phyloP scores from a whole-genome alignment of 1,140 invertebrate species.

The Schlechtendalia chinensis region DNA sequence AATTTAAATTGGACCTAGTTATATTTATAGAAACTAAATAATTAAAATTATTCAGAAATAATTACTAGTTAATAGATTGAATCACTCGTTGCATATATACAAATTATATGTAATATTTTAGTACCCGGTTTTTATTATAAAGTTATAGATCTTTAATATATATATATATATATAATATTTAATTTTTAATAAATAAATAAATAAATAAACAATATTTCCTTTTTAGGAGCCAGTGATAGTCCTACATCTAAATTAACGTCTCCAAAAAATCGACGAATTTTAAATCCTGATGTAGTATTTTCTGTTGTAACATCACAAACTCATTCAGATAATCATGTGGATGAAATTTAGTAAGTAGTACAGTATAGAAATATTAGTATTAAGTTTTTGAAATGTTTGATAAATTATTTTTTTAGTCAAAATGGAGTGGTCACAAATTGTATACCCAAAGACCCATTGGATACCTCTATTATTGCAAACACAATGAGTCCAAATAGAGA shows the following conservation, averaged over 20 bases:
- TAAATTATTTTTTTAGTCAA: slow-evolving; percentile 5
- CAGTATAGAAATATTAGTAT: too few species aligned
- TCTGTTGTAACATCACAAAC: slow-evolving; percentile 27
- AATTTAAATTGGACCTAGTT: neutral
- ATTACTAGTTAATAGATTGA: too few species aligned
- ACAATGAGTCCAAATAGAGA: slow-evolving; percentile 30
- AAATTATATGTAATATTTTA: too few species aligned
- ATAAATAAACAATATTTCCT: too few species aligned
- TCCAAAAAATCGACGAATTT: slow-evolving; percentile 33
- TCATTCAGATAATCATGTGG: slow-evolving; percentile 4
- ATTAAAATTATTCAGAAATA: too few species aligned
- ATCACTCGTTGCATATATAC: too few species aligned
- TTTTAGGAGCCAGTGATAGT: slow-evolving; percentile 40
- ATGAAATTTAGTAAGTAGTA: slow-evolving; percentile 16
- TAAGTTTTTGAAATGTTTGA: neutral
- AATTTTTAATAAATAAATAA: too few species aligned
- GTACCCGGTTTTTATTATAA: too few species aligned
- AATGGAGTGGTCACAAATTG: slow-evolving; percentile 16
- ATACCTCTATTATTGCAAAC: slow-evolving; percentile 11
- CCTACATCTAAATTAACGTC: slow-evolving; percentile 42
- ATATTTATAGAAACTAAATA: too few species aligned
- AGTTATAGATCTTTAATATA: too few species aligned
- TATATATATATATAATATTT: too few species aligned
- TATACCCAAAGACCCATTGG: neutral
- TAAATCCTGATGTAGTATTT: slow-evolving; percentile 47